Evolutionary conservation across 2,888 invertebrate species (phyloP), one percentile per base, ranked within the genome.

Genomic region (Lomographa bimaculata): DNA sequence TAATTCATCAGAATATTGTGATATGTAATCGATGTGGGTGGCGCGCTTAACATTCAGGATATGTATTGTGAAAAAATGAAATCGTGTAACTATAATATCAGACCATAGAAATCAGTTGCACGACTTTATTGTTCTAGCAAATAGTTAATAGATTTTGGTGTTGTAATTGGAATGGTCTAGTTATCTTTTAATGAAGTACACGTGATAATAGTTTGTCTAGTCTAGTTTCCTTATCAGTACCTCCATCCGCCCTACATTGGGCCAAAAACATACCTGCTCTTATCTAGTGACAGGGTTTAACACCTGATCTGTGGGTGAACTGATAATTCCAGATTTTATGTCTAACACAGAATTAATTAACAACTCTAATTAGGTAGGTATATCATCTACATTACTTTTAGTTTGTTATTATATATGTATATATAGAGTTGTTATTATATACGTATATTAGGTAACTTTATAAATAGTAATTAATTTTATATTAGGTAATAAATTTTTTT

Each of bases 21-120:
- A 58, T 60, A 62, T 66, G 67, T 70, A 70, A 76, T 69, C 60
- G 57, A 74, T 35, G 78, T 79, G 80, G 80, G 82, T 79, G 82
- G 79, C 64, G 67, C 60, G 57, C 56, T 56, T 61, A 65, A 59
- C 62, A 75, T 73, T 70, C 65, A 52, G 58, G 50, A 55, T 65
- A 30, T 46, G 40, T n/a, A 46, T 41, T 51, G 37, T 45, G 33
- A 42, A 35, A 42, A 40, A 40, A 32, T 21, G 6, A 12, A 29
- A 39, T 26, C 23, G 24, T 24, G 32, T 23, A 41, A 41, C 28
- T 17, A 38, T 32, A 23, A 26, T 19, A 1, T 11, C 7, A 37
- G 23, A 21, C 20, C 16, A 26, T 20, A 16, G 17, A 16, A 26
- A 17, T 17, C 7, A 16, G 19, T 7, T 20, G 9, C 10, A 17